phyloP scores from a whole-genome alignment of 2,797 vertebrate genomes.

The Echiichthys vipera region DNA sequence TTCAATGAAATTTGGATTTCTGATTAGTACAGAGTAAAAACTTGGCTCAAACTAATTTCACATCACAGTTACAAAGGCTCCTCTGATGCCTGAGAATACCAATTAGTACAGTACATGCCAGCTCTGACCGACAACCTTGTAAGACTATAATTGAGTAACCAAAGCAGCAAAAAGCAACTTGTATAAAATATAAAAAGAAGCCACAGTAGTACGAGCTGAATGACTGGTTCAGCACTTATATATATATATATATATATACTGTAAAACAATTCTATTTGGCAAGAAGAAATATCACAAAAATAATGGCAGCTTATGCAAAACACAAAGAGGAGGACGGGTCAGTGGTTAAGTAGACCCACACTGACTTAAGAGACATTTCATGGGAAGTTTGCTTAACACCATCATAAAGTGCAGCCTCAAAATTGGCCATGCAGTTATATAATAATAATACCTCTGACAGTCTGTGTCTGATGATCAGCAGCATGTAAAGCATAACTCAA shows the following conservation, averaged over 20 bases:
- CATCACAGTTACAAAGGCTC: background rate
- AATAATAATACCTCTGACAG: background rate
- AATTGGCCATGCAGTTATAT: background rate
- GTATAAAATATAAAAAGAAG: background rate
- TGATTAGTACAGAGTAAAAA: background rate
- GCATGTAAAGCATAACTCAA: background rate
- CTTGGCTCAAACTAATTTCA: background rate
- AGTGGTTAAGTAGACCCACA: background rate
- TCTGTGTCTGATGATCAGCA: background rate
- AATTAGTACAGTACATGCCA: conserved; percentile 5
- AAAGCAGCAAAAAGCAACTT: background rate
- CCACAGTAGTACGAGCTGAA: background rate
- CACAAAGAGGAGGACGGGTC: background rate
- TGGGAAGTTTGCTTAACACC: background rate
- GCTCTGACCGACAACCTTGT: background rate
- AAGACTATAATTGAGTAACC: conserved; percentile 1
- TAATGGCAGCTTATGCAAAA: background rate
- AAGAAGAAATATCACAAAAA: background rate
- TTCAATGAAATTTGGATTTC: background rate
- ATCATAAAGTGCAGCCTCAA: background rate
- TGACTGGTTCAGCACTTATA: background rate
- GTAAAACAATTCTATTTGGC: background rate
- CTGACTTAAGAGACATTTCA: background rate
- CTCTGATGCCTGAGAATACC: background rate
- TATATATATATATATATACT: too few species aligned